Evolutionary conservation across 30 jellyfish, hydroid and myxozoan species (phyloP).

Genomic region (Rhopilema esculentum): DNA sequence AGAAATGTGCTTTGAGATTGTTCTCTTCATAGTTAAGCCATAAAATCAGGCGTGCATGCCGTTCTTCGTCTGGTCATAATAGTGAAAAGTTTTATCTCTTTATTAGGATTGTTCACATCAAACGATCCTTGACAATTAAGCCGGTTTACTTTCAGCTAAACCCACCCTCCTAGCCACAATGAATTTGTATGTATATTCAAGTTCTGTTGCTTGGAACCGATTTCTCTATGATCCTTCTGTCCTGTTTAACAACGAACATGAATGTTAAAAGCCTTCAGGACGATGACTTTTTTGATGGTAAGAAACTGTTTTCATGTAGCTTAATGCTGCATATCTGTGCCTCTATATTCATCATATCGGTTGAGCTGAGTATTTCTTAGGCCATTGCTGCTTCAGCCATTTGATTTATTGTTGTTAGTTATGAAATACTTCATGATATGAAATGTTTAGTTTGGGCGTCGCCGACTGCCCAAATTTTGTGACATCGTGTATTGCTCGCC

Average conservation of each 20-base stretch:
- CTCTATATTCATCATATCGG: not conserved
- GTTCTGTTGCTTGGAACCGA: not conserved
- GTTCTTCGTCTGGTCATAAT: not conserved
- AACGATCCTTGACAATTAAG: not conserved
- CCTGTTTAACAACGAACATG: not conserved
- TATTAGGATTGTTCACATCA: not conserved
- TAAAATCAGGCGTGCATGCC: not conserved
- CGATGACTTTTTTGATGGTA: not conserved
- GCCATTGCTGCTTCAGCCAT: no score
- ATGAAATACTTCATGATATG: no score
- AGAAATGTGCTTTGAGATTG: not conserved
- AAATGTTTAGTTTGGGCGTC: not conserved
- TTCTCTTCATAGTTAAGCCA: not conserved
- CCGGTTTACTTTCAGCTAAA: not conserved
- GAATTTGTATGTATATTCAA: not conserved
- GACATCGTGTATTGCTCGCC: not conserved
- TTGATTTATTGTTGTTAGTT: no score
- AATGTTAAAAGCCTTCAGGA: not conserved
- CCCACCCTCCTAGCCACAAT: not conserved
- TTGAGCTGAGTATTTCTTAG: not conserved
- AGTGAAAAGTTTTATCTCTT: not conserved
- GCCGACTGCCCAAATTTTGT: not conserved
- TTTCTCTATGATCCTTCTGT: not conserved
- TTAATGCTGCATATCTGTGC: not conserved
- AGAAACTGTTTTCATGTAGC: not conserved